Conservation (phyloP, 2,888 invertebrate species). For the Hermaeophaga mercurialis region DNA sequence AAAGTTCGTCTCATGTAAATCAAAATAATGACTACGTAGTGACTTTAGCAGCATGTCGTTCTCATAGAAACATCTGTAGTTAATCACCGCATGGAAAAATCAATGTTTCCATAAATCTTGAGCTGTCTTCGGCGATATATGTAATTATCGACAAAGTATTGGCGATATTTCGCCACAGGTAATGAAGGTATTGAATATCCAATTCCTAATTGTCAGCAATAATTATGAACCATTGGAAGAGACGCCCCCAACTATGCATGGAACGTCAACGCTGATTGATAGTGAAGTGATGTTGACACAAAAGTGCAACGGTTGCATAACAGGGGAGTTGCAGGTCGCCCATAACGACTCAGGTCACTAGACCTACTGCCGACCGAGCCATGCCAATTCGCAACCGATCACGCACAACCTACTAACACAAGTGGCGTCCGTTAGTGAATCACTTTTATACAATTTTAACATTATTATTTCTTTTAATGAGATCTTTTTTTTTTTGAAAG, state of each 20-base stretch:
- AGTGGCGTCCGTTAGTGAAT: constrained; percentile 20
- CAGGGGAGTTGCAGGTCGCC: constrained; percentile 49
- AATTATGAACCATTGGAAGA: constrained; percentile 29
- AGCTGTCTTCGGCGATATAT: constrained; percentile 15
- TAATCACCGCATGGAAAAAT: constrained; percentile 13
- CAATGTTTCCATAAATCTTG: constrained; percentile 22
- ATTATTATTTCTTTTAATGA: too few species aligned
- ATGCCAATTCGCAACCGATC: constrained; percentile 46
- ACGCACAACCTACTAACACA: constrained; percentile 42
- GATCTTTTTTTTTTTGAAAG: too few species aligned
- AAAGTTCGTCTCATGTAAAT: constrained; percentile 10
- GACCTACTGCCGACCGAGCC: constrained; percentile 46
- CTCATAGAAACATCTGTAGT: constrained; percentile 7
- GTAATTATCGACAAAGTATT: constrained; percentile 31
- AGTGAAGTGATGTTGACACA: constrained; percentile 48
- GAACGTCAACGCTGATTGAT: constrained; percentile 39
- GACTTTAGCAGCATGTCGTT: not conserved
- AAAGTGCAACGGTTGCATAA: constrained; percentile 51
- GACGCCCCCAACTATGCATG: constrained; percentile 29
- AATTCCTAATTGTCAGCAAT: constrained; percentile 33
- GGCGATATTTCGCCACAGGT: constrained; percentile 33
- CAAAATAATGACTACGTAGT: constrained; percentile 8
- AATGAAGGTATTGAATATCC: constrained; percentile 35
- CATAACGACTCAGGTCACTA: constrained; percentile 52
- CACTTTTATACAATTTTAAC: not conserved